Evolutionary conservation across 2,888 invertebrate genomes (phyloP).

Genomic region (Caenorhabditis macrosperma): DNA sequence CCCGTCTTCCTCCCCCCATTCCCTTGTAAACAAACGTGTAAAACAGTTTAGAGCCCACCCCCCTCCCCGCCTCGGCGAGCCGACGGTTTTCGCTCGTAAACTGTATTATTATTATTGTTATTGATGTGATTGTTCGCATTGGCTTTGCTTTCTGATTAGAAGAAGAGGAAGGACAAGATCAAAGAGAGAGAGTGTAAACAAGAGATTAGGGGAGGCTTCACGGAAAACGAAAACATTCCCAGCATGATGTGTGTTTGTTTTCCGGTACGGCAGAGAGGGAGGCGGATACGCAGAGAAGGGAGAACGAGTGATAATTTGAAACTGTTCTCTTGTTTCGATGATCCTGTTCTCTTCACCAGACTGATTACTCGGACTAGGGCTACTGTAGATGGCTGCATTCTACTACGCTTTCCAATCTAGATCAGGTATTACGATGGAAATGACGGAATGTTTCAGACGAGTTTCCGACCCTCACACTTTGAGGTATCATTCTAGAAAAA

Average conservation of each 20-base stretch:
- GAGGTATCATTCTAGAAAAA: no score
- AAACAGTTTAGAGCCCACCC: neutral
- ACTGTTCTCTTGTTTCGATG: slow-evolving; percentile 36
- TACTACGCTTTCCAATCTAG: no score
- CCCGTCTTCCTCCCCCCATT: no score
- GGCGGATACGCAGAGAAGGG: slow-evolving; percentile 4
- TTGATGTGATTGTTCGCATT: slow-evolving; percentile 22
- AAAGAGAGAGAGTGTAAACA: slow-evolving; percentile 21
- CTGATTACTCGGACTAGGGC: no score
- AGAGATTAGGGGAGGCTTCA: slow-evolving; percentile 47
- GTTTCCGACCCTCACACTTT: no score
- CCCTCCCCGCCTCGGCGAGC: no score
- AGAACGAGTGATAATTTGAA: slow-evolving; percentile 18
- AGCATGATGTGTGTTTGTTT: slow-evolving; percentile 21
- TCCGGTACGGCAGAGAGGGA: slow-evolving; percentile 5
- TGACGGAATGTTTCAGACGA: no score
- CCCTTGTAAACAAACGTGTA: no score
- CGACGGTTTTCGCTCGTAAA: slow-evolving; percentile 35
- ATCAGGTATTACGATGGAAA: no score
- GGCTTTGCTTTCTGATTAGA: no score
- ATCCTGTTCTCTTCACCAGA: no score
- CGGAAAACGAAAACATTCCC: slow-evolving; percentile 24
- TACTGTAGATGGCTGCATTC: no score
- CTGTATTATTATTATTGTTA: slow-evolving; percentile 28
- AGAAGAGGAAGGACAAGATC: slow-evolving; percentile 34